Base-by-base conservation (phyloP, 2,888 invertebrate species). In the Melanotus villosus region DNA sequence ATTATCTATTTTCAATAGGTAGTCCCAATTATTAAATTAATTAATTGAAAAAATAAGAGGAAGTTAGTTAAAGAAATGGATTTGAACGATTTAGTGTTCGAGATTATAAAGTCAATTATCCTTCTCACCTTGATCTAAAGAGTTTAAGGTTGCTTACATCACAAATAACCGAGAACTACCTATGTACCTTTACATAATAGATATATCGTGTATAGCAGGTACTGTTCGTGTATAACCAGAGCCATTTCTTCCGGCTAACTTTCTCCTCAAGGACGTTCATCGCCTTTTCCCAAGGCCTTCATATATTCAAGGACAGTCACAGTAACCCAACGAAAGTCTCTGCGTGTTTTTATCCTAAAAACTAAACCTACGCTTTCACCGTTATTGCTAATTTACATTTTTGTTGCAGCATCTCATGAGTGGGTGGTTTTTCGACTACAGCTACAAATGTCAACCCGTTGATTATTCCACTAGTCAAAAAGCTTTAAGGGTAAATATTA, bases 361-460 rank as follows among this genome's bases (percentile, higher is more conserved):
- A 7, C 7, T n/a, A n/a, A n/a, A n/a, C 26, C 3, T 26, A 7
- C 26, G 26, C 7, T 26, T 26, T 26, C 26, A 26, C 7, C 4
- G 26, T 26, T 26, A 14, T 3, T 41, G 7, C 1, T 41, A 16
- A 41, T 41, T 62, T 3, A n/a, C 14, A 84, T 70, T 71, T 76
- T 81, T 80, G 82, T 87, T 86, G n/a, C 87, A 96, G 95, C 95
- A 95, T 84, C 85, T 96, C 78, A 92, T 93, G 90, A 92, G 95
- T 23, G 97, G 97, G 59, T 98, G 97, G 97, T 90, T 96, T 83
- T 90, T 90, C 72, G 95, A 95, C 81, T 98, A 98, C 88, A 97
- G 94, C 82, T 91, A 93, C 77, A 90, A 93, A 74, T 98, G 98
- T 82, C 95, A 98, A 84, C 96, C 97, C 0, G 97, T 98, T 21